These are phyloP conservation scores for Malurus alboscapulatus DNA, from an alignment of 2,113 vertebrate genomes.

Conservation along the genomic window DNA sequence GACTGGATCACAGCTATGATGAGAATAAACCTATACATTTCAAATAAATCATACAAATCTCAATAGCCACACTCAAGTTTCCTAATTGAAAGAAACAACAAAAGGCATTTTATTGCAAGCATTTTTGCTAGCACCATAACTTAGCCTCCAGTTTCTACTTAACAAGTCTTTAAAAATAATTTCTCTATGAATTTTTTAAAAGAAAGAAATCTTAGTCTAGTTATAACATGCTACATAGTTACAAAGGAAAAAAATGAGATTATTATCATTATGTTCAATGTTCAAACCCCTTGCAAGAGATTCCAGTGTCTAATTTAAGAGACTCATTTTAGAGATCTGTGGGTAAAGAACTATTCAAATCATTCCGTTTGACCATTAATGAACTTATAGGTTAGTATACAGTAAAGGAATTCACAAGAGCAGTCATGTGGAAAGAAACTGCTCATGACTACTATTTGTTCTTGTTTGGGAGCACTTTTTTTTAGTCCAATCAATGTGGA, in stretches of 20 bases:
- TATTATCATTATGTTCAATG: neutral
- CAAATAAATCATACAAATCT: neutral
- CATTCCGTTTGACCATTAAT: constrained; percentile 31
- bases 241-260: neutral
- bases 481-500: neutral
- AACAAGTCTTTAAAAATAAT: neutral
- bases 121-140: neutral
- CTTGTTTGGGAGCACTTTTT: neutral
- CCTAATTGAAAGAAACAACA: neutral
- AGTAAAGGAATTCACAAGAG: constrained; percentile 14
- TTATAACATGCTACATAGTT: neutral
- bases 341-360: constrained; percentile 25
- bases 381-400: constrained; percentile 28
- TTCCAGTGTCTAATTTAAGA: neutral
- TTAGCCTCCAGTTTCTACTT: neutral
- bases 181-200: neutral
- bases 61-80: neutral
- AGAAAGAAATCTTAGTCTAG: neutral
- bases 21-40: neutral
- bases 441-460: neutral
- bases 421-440: constrained; percentile 45
- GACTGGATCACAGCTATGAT: neutral
- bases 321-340: neutral
- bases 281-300: neutral
- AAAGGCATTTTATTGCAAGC: fast-evolving